phyloP scores from a whole-genome alignment of 2,797 vertebrate genomes.

The Chiroxiphia lanceolata region DNA sequence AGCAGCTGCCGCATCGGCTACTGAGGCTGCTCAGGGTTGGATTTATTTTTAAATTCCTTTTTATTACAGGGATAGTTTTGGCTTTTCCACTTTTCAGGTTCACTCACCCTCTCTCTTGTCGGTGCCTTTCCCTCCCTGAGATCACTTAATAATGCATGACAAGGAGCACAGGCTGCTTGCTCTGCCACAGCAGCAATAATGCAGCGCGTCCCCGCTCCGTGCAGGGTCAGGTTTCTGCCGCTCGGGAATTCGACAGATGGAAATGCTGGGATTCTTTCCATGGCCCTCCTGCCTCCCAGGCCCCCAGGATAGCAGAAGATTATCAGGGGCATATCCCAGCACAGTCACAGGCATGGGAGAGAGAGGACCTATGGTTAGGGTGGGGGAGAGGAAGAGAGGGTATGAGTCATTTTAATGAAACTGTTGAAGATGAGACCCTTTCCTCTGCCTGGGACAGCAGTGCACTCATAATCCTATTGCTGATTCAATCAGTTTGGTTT shows the following conservation, averaged over 20 bases:
- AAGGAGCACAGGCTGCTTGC: conserved; percentile 27
- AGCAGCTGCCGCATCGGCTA: neutral
- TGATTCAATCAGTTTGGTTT: neutral
- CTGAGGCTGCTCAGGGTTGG: neutral
- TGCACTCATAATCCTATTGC: neutral
- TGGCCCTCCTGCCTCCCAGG: conserved; percentile 59
- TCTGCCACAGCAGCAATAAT: conserved; percentile 38
- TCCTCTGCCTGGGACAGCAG: neutral
- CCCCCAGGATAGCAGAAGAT: conserved; percentile 70
- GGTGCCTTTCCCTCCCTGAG: neutral
- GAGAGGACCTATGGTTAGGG: neutral
- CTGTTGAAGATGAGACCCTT: neutral
- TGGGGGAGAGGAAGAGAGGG: neutral
- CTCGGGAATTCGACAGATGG: conserved; percentile 74
- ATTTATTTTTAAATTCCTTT: neutral
- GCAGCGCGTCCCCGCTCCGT: neutral
- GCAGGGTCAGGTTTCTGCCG: conserved; percentile 60
- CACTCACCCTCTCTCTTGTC: neutral
- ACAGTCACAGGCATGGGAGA: neutral
- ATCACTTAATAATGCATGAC: conserved; percentile 66
- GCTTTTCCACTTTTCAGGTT: conserved; percentile 18
- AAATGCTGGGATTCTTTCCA: conserved; percentile 72
- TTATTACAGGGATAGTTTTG: neutral
- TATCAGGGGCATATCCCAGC: conserved; percentile 60
- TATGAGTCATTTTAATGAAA: neutral